A percentile compares a stretch with the other conserved stretches of the same genome.
These are phyloP conservation scores for Mormyrus hasselquistii DNA, from an alignment of 2,797 vertebrate genomes.

Conservation along the genomic window DNA sequence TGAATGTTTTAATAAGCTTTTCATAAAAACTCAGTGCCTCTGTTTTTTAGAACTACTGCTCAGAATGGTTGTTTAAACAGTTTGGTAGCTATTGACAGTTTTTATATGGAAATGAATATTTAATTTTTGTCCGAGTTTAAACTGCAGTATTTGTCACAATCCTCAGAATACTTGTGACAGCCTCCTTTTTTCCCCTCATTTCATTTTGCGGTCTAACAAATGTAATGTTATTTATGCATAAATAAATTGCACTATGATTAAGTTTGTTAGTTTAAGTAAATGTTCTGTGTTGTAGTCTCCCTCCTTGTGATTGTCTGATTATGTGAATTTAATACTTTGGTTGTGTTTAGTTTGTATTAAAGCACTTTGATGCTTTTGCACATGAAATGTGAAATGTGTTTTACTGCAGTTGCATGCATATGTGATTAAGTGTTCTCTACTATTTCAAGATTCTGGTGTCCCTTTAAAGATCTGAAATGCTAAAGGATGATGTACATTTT, in stretches of 20 bases:
- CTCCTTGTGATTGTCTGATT: constrained; percentile 78
- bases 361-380: constrained; percentile 91
- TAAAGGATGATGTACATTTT: neutral
- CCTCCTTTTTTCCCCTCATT: constrained; percentile 63
- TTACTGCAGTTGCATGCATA: constrained; percentile 62
- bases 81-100: constrained; percentile 81
- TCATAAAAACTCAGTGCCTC: constrained; percentile 79
- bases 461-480: constrained; percentile 22
- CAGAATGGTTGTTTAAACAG: constrained; percentile 74
- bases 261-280: constrained; percentile 78
- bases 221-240: constrained; percentile 95
- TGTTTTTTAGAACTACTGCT: constrained; percentile 81
- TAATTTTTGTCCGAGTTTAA: constrained; percentile 55
- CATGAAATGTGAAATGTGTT: constrained; percentile 77
- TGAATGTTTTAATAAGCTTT: constrained; percentile 79
- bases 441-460: constrained; percentile 45
- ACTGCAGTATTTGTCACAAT: constrained; percentile 76
- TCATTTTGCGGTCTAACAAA: constrained; percentile 68
- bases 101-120: constrained; percentile 64
- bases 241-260: constrained; percentile 97
- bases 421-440: constrained; percentile 52
- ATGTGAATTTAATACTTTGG: constrained; percentile 76
- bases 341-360: constrained; percentile 84
- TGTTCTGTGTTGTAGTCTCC: constrained; percentile 82
- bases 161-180: constrained; percentile 74